Base-by-base conservation (phyloP, 2,113 vertebrate genomes). In the Helogale parvula region DNA sequence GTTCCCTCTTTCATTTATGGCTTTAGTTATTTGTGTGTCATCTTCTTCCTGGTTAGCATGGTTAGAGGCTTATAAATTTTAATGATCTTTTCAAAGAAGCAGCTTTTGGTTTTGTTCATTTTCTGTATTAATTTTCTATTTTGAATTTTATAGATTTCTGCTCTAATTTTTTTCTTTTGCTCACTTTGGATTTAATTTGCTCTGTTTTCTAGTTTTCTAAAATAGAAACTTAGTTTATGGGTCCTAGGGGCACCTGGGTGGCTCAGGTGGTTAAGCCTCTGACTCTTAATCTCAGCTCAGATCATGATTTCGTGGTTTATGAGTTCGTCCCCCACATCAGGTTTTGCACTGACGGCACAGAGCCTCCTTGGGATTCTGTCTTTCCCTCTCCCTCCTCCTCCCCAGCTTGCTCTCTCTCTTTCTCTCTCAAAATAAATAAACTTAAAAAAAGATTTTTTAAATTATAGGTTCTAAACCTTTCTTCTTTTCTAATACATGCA, bases 91-190 rank as follows among this genome's bases (percentile, higher is more conserved):
- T 65, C 80, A 15, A 90, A 72, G 76, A 93, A 86, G 1, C 65
- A 91, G 7, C 4, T 69, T 97, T 90, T 57, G 76, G 33, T 52
- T 90, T 91, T 94, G 50, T 88, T 88, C 21, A 60, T 83, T 88
- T 95, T 95, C 47, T 81, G 52, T 93, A 45, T n/a, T 90, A 68
- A 87, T 83, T 87, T 77, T 9, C 45, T 95, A 17, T 45, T 93
- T 77, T 79, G 29, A 72, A 4, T 71, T 87, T 90, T n/a, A 71
- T 65, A 69, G 23, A 88, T 10, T 91, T 74, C 35, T 80, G 69
- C 50, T 60, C 60, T 88, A 68, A 82, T 86, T 91, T 69, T 72
- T 88, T 83, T 63, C 15, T 72, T 50, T 41, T 23, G 31, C 9
- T 94, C 84, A 47, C 71, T 79, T 92, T 85, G 71, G n/a, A 95